phyloP scores from a whole-genome alignment of 2,797 vertebrate species.

The Nyctibius grandis region DNA sequence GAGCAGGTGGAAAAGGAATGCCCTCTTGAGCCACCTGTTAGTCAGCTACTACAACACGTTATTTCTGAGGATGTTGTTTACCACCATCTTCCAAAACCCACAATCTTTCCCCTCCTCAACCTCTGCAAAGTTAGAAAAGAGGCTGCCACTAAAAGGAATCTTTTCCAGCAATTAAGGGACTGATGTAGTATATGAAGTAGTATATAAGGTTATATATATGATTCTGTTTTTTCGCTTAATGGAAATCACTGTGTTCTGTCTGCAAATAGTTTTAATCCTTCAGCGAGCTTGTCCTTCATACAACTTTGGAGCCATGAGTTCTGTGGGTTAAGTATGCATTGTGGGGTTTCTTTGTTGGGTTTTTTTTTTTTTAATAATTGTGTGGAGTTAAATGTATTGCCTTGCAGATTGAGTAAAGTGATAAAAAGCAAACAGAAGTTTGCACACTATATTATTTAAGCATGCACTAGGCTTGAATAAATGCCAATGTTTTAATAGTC shows the following conservation, averaged over 20 bases:
- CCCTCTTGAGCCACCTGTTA: neutral
- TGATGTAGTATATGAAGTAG: neutral
- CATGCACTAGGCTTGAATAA: neutral
- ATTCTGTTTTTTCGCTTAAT: neutral
- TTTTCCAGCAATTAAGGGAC: neutral
- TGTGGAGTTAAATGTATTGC: neutral
- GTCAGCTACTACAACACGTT: neutral
- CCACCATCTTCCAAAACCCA: neutral
- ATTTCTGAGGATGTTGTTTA: neutral
- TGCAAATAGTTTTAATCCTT: neutral
- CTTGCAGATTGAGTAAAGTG: neutral
- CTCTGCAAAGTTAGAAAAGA: neutral
- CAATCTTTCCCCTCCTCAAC: neutral
- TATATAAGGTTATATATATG: fast-evolving
- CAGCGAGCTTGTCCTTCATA: neutral
- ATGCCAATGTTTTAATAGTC: neutral
- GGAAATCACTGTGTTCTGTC: neutral
- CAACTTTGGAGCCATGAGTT: neutral
- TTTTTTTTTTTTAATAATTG: neutral
- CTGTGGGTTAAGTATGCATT: neutral
- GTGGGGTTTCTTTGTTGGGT: fast-evolving
- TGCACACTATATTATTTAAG: neutral
- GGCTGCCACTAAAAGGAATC: neutral
- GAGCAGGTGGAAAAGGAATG: neutral
- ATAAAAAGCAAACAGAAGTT: neutral